A percentile compares a stretch with the other conserved stretches of the same genome.
phyloP scores from a whole-genome alignment of 2,113 vertebrate species.

The Equus quagga region DNA sequence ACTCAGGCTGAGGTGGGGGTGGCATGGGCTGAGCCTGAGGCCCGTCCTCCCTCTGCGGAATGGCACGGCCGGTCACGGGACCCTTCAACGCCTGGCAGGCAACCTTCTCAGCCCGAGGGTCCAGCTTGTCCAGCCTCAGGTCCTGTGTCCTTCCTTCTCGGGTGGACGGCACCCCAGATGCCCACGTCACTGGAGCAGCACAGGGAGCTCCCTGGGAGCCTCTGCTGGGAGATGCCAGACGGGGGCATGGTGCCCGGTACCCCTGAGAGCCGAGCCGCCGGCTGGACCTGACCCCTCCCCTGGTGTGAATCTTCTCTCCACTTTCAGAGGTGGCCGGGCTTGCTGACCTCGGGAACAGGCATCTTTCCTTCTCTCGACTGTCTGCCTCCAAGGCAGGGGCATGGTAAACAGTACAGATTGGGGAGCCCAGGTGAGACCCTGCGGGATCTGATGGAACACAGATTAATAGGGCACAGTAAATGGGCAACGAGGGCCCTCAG shows the following conservation, averaged over 20 bases:
- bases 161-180: fast-evolving
- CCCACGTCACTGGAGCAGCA: fast-evolving
- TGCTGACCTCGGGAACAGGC: conserved; percentile 47
- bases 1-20: fast-evolving
- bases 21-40: fast-evolving
- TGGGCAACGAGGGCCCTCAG: not conserved
- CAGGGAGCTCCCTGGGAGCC: not conserved
- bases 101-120: fast-evolving
- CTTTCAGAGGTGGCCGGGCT: conserved; percentile 36
- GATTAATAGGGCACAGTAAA: too few species aligned
- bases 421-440: not conserved
- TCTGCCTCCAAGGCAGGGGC: not conserved
- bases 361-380: fast-evolving
- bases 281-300: not conserved
- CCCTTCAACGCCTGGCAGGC: not conserved
- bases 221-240: fast-evolving
- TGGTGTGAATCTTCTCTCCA: fast-evolving
- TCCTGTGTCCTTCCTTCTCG: fast-evolving
- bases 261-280: not conserved
- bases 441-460: not conserved
- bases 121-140: not conserved
- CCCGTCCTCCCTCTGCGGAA: fast-evolving
- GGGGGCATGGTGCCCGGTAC: fast-evolving
- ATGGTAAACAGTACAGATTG: too few species aligned
- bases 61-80: fast-evolving